Base-by-base conservation (phyloP, 2,888 invertebrate genomes). In the Rapana venosa region DNA sequence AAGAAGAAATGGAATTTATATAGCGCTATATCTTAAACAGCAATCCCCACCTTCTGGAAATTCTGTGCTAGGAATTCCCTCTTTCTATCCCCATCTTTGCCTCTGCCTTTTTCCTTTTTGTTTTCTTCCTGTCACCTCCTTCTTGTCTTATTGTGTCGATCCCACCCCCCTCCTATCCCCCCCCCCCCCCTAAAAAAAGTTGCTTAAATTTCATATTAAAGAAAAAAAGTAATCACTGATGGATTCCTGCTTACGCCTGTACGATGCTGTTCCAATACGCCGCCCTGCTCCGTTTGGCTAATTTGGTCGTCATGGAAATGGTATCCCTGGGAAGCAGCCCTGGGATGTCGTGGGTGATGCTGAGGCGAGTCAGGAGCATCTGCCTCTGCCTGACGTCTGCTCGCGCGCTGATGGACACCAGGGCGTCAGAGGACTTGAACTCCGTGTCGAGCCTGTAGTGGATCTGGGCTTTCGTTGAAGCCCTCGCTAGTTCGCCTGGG, bases 281-380 rank as follows among this genome's bases (percentile, higher is more conserved):
- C n/a, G 91, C 92, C 61, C 85, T 90, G 32, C 91, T 91, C 36
- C 92, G 92, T 84, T 92, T 91, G 5, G 89, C 83, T 8, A 92
- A 56, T 87, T 85, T 84, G 47, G 66, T 47, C 22, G 36, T 85
- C 85, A 74, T 17, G 32, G 58, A n/a, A n/a, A 89, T 22, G 20
- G 83, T 85, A 70, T 89, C 89, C 8, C 26, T 36, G 8, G 89
- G 77, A 74, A 70, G 30, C 35, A 89, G 32, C 8, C 35, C 22
- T 11, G 85, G 85, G 15, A 89, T 36, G 89, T 89, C 74, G 26
- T 89, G 85, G 15, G 56, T 70, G 36, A 74, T 0, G n/a, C 74
- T 85, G 56, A 89, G 35, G 2, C 77, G 85, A 5, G 89, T 56
- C 13, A 66, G 66, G 20, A 89, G 74, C 89, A 85, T n/a, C 0